A percentile compares a stretch with the other conserved stretches of the same genome.
These are phyloP conservation scores for Adoxophyes honmai DNA, from an alignment of 1,140 invertebrate species.

Conservation along the genomic window DNA sequence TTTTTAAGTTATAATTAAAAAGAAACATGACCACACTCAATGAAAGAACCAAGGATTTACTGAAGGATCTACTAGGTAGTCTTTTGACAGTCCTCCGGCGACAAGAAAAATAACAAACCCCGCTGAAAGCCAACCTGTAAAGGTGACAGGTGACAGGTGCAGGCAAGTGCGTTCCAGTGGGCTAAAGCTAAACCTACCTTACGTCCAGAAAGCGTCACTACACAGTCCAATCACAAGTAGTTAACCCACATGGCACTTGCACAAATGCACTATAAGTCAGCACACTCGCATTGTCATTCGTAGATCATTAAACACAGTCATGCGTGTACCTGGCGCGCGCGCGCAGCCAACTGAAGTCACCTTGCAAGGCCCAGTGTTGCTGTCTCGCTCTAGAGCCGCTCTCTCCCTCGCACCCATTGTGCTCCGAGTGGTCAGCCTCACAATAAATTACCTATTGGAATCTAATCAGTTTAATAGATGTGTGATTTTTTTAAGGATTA, in stretches of 20 bases:
- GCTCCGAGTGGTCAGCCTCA: constrained; percentile 52
- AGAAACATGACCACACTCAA: no score
- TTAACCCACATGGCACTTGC: constrained; percentile 6
- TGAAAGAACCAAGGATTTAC: no score
- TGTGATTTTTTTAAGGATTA: constrained; percentile 58
- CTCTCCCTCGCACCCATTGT: constrained; percentile 67
- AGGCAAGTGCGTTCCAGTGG: no score
- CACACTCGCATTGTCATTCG: background rate
- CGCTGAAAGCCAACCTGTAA: no score
- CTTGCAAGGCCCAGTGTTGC: constrained; percentile 72
- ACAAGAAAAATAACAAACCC: no score
- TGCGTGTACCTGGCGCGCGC: background rate
- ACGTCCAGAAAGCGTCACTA: background rate
- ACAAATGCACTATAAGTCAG: background rate
- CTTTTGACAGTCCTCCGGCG: no score
- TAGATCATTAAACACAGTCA: background rate
- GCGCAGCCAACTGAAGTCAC: constrained; percentile 64
- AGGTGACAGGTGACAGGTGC: no score
- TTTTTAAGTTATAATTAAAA: no score
- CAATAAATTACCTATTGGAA: constrained; percentile 74
- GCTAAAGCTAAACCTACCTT: constrained; percentile 15
- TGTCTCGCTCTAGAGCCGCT: constrained; percentile 45
- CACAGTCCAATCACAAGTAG: no score
- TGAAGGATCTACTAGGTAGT: no score
- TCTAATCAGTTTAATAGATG: constrained; percentile 75